A percentile compares a stretch with the other conserved stretches of the same genome.
Evolutionary conservation across 2,113 vertebrate species (phyloP).

Genomic region (Coryphaenoides rupestris): DNA sequence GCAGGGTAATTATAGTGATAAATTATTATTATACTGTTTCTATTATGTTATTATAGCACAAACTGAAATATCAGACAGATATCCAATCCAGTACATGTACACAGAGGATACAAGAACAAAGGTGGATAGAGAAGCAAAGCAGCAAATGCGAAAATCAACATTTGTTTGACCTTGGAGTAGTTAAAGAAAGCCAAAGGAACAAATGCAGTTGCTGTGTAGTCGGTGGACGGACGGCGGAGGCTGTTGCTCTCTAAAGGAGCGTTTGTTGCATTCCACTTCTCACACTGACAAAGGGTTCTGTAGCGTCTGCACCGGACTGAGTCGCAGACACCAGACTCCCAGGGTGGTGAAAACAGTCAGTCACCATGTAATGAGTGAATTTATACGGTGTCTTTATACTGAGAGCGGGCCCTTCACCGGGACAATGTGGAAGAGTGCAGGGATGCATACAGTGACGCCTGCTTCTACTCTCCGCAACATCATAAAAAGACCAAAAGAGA

Average conservation of each 20-base stretch:
- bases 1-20: too few species aligned
- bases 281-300: constrained; percentile 57
- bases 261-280: constrained; percentile 9
- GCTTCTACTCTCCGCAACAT: constrained; percentile 27
- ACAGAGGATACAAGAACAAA: too few species aligned
- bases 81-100: too few species aligned
- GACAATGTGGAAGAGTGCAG: constrained; percentile 34
- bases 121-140: constrained; percentile 23
- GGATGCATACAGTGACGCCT: constrained; percentile 12
- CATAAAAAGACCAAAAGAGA: constrained; percentile 47
- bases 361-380: constrained; percentile 51
- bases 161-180: constrained; percentile 41
- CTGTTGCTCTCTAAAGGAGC: not conserved
- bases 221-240: constrained; percentile 35
- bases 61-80: too few species aligned
- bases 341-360: constrained; percentile 48
- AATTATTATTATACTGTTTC: too few species aligned
- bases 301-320: constrained; percentile 40
- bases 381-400: constrained; percentile 43
- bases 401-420: constrained; percentile 27
- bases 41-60: too few species aligned
- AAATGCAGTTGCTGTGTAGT: constrained; percentile 61
- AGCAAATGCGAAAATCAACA: constrained; percentile 39
- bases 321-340: constrained; percentile 39
- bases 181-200: constrained; percentile 48